Conservation (phyloP, 1,140 invertebrate species). For the Pteromalus puparum region DNA sequence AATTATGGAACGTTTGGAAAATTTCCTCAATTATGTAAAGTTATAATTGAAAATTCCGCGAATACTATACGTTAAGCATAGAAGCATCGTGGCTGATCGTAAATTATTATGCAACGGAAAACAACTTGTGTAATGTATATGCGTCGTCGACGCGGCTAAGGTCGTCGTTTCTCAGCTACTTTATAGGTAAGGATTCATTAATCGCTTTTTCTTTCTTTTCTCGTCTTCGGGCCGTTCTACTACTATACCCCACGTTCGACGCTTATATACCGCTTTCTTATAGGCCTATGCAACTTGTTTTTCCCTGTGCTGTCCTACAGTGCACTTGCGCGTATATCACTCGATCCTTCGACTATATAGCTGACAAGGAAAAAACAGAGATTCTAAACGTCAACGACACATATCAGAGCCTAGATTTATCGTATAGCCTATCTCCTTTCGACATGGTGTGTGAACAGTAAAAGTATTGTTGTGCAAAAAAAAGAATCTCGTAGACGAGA, state of each 20-base stretch:
- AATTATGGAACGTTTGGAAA: no score
- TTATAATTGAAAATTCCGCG: no score
- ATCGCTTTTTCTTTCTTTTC: slow-evolving; percentile 23
- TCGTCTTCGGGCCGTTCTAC: neutral
- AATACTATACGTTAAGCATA: no score
- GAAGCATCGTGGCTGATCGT: no score
- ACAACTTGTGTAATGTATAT: neutral
- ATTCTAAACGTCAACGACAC: slow-evolving; percentile 43
- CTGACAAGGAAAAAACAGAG: neutral
- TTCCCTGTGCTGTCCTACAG: neutral
- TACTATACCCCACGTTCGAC: neutral
- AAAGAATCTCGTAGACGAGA: neutral
- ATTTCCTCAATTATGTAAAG: neutral
- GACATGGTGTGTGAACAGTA: neutral
- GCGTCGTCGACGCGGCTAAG: neutral
- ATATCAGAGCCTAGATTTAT: slow-evolving; percentile 39
- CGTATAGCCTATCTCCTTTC: neutral
- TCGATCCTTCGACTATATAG: neutral
- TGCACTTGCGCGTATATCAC: neutral
- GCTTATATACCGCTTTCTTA: neutral
- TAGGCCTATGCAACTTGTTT: neutral
- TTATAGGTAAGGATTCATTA: slow-evolving; percentile 19
- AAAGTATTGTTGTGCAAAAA: slow-evolving; percentile 47
- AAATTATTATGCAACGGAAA: neutral
- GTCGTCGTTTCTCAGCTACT: slow-evolving; percentile 1